Evolutionary conservation across 2,113 vertebrate genomes (phyloP).

Genomic region (Acanthochromis polyacanthus): DNA sequence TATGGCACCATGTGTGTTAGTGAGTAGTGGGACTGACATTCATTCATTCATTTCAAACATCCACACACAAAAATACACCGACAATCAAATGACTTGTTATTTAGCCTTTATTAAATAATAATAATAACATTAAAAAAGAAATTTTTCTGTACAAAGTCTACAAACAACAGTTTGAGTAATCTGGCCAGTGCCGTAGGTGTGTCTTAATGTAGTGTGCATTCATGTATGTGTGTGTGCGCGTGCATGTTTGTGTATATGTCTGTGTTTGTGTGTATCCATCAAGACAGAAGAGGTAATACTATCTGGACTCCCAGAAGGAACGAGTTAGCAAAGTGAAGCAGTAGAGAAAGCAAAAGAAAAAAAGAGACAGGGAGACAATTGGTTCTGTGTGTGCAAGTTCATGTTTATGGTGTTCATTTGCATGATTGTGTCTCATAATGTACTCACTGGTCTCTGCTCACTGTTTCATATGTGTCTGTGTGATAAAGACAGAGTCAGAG

Average conservation of each 20-base stretch:
- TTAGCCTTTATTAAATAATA: conserved; percentile 99
- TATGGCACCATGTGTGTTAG: too few species aligned
- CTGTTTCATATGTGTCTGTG: background rate
- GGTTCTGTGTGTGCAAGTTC: background rate
- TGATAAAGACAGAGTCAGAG: conserved; percentile 21
- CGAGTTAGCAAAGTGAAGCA: conserved; percentile 63
- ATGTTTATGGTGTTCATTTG: background rate
- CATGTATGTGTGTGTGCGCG: conserved; percentile 39
- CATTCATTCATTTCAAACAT: conserved; percentile 4
- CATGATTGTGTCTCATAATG: background rate
- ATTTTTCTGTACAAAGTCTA: conserved; percentile 98
- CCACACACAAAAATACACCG: conserved; percentile 11
- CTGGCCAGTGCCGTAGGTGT: conserved; percentile 84
- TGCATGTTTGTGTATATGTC: conserved; percentile 62
- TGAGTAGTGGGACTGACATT: background rate
- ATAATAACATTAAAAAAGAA: conserved; percentile 92
- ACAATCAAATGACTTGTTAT: conserved; percentile 67
- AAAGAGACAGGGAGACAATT: conserved; percentile 13
- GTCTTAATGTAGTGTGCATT: conserved; percentile 33
- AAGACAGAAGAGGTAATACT: conserved; percentile 89
- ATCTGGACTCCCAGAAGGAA: conserved; percentile 85
- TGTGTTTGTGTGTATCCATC: conserved; percentile 56
- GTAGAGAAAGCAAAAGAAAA: conserved; percentile 14
- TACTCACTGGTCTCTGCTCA: conserved; percentile 5
- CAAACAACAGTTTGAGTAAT: conserved; percentile 94